Conservation (phyloP, 2,113 vertebrate genomes). For the Tinamus guttatus region DNA sequence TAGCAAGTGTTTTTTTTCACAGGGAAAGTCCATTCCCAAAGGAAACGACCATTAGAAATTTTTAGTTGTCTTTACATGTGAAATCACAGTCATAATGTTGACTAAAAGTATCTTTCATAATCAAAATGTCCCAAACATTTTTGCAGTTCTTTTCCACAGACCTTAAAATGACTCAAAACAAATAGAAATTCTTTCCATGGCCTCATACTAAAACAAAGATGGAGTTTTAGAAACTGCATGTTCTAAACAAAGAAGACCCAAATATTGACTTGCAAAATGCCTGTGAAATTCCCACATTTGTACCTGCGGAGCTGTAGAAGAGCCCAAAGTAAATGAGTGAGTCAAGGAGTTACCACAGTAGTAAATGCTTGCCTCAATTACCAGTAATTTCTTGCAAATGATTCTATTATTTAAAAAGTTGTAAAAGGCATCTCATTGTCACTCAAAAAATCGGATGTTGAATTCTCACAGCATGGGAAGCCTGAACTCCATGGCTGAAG, state of each 20-base stretch:
- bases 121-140: background rate
- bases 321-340: background rate
- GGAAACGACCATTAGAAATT: background rate
- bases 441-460: background rate
- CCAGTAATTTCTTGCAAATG: background rate
- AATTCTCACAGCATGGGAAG: background rate
- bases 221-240: background rate
- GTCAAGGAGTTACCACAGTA: background rate
- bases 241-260: constrained; percentile 5
- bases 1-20: background rate
- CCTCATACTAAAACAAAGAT: constrained; percentile 48
- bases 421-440: background rate
- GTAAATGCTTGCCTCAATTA: background rate
- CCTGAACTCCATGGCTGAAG: background rate
- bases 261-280: background rate
- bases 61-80: background rate
- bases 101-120: background rate
- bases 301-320: background rate
- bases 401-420: background rate
- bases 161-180: constrained; percentile 17
- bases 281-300: constrained; percentile 19
- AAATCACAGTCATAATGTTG: background rate
- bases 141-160: constrained; percentile 4
- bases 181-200: constrained; percentile 41
- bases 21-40: background rate